Conservation (phyloP, 2,797 vertebrate genomes). For the Triplophysa yarkandensis region DNA sequence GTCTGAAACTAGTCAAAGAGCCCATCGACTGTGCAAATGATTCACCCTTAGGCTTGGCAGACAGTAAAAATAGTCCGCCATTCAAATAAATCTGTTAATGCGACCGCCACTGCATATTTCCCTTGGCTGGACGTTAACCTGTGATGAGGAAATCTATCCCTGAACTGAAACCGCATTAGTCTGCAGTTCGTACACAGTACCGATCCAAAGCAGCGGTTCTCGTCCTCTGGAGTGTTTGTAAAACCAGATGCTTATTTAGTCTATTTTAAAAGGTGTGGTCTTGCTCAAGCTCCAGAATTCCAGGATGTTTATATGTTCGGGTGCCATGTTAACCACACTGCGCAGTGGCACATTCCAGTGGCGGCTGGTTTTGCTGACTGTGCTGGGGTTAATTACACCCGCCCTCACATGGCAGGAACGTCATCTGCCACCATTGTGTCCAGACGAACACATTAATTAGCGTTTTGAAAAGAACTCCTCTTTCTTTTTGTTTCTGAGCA, state of each 20-base stretch:
- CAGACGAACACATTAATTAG: constrained; percentile 65
- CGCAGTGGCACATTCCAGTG: constrained; percentile 11
- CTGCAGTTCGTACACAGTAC: constrained; percentile 26
- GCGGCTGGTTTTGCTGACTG: constrained; percentile 43
- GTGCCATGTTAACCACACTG: constrained; percentile 46
- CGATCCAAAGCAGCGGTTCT: constrained; percentile 23
- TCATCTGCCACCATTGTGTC: constrained; percentile 57
- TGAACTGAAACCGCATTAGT: constrained; percentile 19
- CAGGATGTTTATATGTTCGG: constrained; percentile 44
- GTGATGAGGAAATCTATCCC: constrained; percentile 11
- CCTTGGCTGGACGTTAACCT: constrained; percentile 18
- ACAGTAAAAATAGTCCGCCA: constrained; percentile 13
- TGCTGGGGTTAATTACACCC: constrained; percentile 48
- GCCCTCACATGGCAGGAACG: constrained; percentile 36
- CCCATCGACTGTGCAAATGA: constrained; percentile 5
- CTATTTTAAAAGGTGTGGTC: constrained; percentile 58
- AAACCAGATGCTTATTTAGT: constrained; percentile 51
- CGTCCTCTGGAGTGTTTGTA: constrained; percentile 35
- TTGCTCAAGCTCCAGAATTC: constrained; percentile 51
- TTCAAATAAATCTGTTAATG: constrained; percentile 14
- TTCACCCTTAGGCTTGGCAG: not conserved
- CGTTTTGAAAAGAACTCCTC: constrained; percentile 52
- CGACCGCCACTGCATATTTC: constrained; percentile 13
- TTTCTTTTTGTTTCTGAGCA: constrained; percentile 61
- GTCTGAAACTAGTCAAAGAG: constrained; percentile 11